Evolutionary conservation across 2,797 vertebrate species (phyloP).

Genomic region (Petrocephalus schoutedeni): DNA sequence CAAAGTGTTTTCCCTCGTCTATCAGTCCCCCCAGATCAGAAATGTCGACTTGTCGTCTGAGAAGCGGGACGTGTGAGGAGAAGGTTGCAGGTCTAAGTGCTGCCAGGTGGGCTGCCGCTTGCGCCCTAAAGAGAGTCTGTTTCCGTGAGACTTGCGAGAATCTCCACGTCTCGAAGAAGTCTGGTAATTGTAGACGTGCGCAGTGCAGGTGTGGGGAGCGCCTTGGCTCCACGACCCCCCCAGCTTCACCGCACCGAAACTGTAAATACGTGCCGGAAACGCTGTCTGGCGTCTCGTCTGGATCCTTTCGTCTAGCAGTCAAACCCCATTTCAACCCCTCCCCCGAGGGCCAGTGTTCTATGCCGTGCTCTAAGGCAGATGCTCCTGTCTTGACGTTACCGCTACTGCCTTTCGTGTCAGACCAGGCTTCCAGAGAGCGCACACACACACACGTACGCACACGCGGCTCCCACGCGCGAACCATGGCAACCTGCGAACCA

Average conservation of each 20-base stretch:
- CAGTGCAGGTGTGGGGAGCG: slow-evolving; percentile 29
- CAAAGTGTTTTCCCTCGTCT: not conserved
- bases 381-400: slow-evolving; percentile 29
- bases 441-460: not conserved
- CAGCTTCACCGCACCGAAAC: slow-evolving; percentile 35
- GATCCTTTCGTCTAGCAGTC: slow-evolving; percentile 50
- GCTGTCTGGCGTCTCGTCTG: slow-evolving; percentile 58
- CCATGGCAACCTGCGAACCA: slow-evolving; percentile 22
- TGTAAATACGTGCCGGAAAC: slow-evolving; percentile 50
- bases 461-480: slow-evolving; percentile 20
- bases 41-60: not conserved
- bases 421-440: not conserved
- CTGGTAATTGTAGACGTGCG: not conserved
- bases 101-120: not conserved
- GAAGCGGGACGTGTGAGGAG: not conserved
- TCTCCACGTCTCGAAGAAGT: not conserved
- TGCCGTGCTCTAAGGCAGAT: slow-evolving; percentile 24
- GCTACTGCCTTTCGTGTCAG: not conserved
- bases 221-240: slow-evolving; percentile 22
- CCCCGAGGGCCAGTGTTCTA: not conserved
- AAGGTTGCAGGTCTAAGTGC: not conserved
- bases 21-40: not conserved
- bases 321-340: slow-evolving; percentile 46
- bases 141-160: not conserved
- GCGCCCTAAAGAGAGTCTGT: not conserved